Base-by-base conservation (phyloP, 2,888 invertebrate species). In the Pinctada fucata region DNA sequence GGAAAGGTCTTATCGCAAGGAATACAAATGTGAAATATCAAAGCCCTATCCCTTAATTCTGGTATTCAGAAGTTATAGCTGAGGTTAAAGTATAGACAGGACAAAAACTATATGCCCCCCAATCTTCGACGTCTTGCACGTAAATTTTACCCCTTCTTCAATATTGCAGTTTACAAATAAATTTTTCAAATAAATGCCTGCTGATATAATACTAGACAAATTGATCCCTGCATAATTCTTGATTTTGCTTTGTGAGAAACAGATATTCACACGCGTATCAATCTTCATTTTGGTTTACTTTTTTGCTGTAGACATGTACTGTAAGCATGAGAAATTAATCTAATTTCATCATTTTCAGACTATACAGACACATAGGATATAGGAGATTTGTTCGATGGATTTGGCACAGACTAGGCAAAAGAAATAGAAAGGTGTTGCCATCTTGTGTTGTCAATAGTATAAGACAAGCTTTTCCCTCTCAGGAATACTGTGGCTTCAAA, bases 371-470 rank as follows among this genome's bases (percentile, higher is more conserved):
- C 65, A 50, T 70, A 63, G 70, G 58, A 31, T 76, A 70, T 47
- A 58, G 70, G 48, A 69, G 64, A 76, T 76, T 70, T 70, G 49
- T 31, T 8, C 13, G 76, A 16, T 76, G 76, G 76, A 58, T 70
- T 65, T 70, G 69, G 63, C 51, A 72, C 16, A 16, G 6, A 16
- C 72, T 72, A 5, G 58, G 58, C 58, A 75, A 58, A 68, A 75
- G 68, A 31, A 75, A 75, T 52, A 50, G 75, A 45, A 66, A 47
- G 10, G 67, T 75, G 5, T 45, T 75, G 10, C 75, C 75, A 51
- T 50, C 75, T 45, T 75, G 75, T 68, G 68, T 48, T 70, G 70
- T 70, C 6, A 58, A 6, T 49, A 48, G 50, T 13, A 76, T 70
- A 4, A 45, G 70, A 63, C 67, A 45, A 13, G 45, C 69, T 8